Base-by-base conservation (phyloP, 2,113 vertebrate species). In the Mesocricetus auratus region DNA sequence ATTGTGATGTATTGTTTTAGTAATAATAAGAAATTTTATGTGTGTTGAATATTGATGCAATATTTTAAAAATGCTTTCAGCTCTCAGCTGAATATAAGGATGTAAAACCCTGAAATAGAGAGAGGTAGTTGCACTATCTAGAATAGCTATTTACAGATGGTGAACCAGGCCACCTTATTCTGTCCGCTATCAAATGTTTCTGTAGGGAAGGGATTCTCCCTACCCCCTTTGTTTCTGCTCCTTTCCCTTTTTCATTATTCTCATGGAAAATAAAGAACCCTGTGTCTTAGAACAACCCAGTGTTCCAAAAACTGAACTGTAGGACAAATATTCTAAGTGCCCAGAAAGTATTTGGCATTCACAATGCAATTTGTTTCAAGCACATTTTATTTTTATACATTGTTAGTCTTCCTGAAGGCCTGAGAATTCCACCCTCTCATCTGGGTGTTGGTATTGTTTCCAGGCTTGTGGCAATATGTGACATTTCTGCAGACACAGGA, bases 381-480 rank as follows among this genome's bases (percentile, higher is more conserved):
- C 7, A 33, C 36, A 16, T 89, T 97, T 92, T 3, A 26, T 88
- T 82, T 96, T 64, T 94, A 42, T 53, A 95, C 60, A 79, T 83
- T 94, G 75, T 92, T 68, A 29, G 53, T 96, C 60, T 91, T 68
- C 60, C 71, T 82, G 39, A 36, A 73, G 36, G 83, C 62, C 36
- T 83, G 45, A 85, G n/a, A 89, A 39, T 89, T 79, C 39, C 39
- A 6, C 39, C 22, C 31, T 89, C 31, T 94, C 47, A 86, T 74
- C 53, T 86, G 66, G 62, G 64, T 82, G 17, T 45, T 33, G 53
- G 31, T 89, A 5, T 92, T 53, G 1, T 3, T 96, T 98, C 89
- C 98, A 99, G 99, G 96, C 98, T 99, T 86, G 95, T 99, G 97
- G 99, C 99, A 39, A 99, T 99, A 96, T 99, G 99, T 87, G 99